Evolutionary conservation across 2,797 vertebrate genomes (phyloP).

Genomic region (Anas acuta): DNA sequence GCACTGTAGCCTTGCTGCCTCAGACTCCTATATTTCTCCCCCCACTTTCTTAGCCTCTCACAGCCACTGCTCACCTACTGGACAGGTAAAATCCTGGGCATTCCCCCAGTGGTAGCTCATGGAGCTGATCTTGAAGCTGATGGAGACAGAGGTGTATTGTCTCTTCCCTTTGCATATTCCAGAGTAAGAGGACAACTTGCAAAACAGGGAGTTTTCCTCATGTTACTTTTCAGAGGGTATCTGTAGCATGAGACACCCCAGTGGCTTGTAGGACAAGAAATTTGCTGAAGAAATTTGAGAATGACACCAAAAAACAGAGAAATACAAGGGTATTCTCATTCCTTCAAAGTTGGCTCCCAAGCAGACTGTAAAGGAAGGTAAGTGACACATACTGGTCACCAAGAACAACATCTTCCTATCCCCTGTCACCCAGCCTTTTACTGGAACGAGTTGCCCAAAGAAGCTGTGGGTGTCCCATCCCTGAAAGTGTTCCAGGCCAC

Average conservation of each 20-base stretch:
- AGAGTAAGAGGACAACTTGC: not conserved
- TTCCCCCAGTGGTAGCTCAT: not conserved
- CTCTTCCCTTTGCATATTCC: not conserved
- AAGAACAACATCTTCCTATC: not conserved
- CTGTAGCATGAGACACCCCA: not conserved
- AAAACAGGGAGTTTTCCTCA: not conserved
- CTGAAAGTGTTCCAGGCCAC: too few species aligned
- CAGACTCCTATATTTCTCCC: not conserved
- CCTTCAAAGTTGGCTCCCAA: not conserved
- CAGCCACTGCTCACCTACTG: not conserved
- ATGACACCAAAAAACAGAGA: not conserved
- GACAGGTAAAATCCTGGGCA: not conserved
- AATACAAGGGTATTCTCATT: not conserved
- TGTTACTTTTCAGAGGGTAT: not conserved
- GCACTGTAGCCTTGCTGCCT: not conserved
- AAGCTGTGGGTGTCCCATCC: too few species aligned
- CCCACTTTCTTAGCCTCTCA: not conserved
- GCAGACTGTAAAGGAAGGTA: not conserved
- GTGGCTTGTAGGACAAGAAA: not conserved
- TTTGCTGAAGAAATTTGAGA: not conserved
- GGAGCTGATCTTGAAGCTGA: not conserved
- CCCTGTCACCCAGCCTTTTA: not conserved
- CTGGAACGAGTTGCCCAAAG: too few species aligned
- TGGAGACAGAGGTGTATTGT: not conserved
- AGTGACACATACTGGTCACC: accelerated